A percentile compares a stretch with the other conserved stretches of the same genome.
Conservation (phyloP, 2,888 invertebrate genomes). For the Drosophila kambysellisi region DNA sequence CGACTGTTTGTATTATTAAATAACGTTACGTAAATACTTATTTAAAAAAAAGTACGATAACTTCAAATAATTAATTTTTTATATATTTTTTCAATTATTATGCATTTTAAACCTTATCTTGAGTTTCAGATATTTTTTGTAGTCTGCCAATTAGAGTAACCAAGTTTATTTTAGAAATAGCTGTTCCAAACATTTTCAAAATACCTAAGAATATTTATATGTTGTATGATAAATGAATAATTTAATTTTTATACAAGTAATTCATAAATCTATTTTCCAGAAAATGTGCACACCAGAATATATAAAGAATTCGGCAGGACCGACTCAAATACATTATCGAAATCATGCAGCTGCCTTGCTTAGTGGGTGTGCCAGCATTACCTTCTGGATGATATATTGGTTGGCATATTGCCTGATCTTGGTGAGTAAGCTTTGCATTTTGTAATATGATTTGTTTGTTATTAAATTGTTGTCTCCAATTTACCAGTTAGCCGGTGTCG, state of each 20-base stretch:
- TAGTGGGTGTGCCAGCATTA: slow-evolving; percentile 33
- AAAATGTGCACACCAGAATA: neutral
- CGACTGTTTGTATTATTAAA: neutral
- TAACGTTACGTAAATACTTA: neutral
- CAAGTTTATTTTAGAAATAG: neutral
- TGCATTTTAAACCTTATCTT: neutral
- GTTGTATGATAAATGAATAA: neutral
- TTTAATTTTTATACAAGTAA: neutral
- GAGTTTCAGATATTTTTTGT: neutral
- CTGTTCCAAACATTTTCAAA: neutral
- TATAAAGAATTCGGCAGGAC: neutral
- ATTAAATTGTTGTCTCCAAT: neutral
- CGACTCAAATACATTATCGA: slow-evolving; percentile 25
- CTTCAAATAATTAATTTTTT: neutral
- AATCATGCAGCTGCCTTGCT: slow-evolving; percentile 50
- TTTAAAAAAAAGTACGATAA: neutral
- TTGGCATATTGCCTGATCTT: slow-evolving; percentile 50
- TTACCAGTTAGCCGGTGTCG: slow-evolving; percentile 36
- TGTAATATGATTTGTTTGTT: too few relatives aligned
- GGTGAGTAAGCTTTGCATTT: slow-evolving; percentile 34
- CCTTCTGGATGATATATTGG: slow-evolving; percentile 55
- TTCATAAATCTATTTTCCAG: slow-evolving; percentile 17
- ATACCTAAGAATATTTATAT: neutral
- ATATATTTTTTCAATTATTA: neutral
- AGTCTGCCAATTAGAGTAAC: neutral